These are phyloP conservation scores for Pristionchus mayeri DNA, from an alignment of 2,888 invertebrate species.

Conservation along the genomic window DNA sequence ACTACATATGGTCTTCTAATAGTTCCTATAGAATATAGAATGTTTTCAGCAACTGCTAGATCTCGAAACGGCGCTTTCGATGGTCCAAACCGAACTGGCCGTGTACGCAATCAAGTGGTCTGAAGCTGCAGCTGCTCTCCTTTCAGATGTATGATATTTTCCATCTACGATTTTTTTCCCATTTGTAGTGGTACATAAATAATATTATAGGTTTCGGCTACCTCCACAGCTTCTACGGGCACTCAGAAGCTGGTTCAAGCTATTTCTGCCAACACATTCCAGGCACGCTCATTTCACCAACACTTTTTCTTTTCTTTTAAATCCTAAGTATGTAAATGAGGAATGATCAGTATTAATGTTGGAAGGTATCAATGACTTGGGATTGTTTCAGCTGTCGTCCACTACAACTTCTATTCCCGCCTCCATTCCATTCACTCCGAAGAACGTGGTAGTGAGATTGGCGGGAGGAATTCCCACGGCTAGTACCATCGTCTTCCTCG, in stretches of 20 bases:
- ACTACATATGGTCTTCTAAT: no score
- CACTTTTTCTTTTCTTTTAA: no score
- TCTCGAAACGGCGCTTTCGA: slow-evolving; percentile 61
- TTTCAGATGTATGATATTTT: slow-evolving; percentile 52
- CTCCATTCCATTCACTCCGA: slow-evolving; percentile 48
- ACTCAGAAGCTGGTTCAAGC: slow-evolving; percentile 67
- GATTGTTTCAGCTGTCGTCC: slow-evolving; percentile 52
- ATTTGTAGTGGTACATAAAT: background rate
- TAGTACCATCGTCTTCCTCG: slow-evolving; percentile 90
- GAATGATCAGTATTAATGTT: no score
- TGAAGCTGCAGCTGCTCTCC: slow-evolving; percentile 55
- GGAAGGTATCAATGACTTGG: background rate
- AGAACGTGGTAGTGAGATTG: slow-evolving; percentile 66
- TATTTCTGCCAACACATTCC: slow-evolving; percentile 72
- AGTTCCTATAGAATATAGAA: background rate
- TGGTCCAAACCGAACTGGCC: slow-evolving; percentile 66
- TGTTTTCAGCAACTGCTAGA: slow-evolving; percentile 61
- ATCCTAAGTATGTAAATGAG: no score
- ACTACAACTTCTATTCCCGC: slow-evolving; percentile 52
- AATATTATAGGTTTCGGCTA: slow-evolving; percentile 45
- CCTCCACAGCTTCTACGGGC: slow-evolving; percentile 58
- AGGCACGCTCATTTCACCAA: slow-evolving; percentile 54
- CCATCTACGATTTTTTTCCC: background rate
- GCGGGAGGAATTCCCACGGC: slow-evolving; percentile 77
- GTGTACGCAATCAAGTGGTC: slow-evolving; percentile 62